Evolutionary conservation across 2,113 vertebrate species (phyloP).

Genomic region (Prunella himalayana): DNA sequence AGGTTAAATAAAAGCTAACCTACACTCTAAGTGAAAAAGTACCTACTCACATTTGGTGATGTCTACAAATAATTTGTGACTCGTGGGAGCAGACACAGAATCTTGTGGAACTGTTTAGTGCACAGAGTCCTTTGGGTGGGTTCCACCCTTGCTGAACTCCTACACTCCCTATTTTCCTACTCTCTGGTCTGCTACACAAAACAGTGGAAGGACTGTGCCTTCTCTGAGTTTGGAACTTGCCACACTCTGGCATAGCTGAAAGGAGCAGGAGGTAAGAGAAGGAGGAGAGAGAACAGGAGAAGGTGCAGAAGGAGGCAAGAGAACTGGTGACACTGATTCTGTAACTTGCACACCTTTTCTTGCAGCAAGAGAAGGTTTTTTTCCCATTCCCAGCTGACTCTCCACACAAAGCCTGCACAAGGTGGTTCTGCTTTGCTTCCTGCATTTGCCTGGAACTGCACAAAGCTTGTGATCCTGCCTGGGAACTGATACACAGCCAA

Average conservation of each 20-base stretch:
- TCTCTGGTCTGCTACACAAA: neutral
- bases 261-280: neutral
- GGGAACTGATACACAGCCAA: neutral
- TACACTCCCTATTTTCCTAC: neutral
- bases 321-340: neutral
- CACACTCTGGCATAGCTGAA: neutral
- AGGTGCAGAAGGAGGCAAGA: neutral
- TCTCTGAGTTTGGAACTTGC: neutral
- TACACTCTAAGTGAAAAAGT: neutral
- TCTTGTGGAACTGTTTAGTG: neutral
- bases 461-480: neutral
- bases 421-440: neutral
- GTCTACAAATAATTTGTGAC: neutral
- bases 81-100: neutral
- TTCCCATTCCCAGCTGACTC: neutral
- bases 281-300: neutral
- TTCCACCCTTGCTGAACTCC: neutral
- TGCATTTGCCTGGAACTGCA: neutral
- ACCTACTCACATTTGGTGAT: neutral
- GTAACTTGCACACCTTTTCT: neutral
- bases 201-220: neutral
- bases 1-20: neutral
- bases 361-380: neutral
- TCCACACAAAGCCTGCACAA: neutral
- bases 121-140: neutral